Percentiles rank a stretch among this genome's conserved stretches.
These are phyloP conservation scores for Tetrapedia diversipes DNA, from an alignment of 2,888 invertebrate genomes.

Conservation along the genomic window DNA sequence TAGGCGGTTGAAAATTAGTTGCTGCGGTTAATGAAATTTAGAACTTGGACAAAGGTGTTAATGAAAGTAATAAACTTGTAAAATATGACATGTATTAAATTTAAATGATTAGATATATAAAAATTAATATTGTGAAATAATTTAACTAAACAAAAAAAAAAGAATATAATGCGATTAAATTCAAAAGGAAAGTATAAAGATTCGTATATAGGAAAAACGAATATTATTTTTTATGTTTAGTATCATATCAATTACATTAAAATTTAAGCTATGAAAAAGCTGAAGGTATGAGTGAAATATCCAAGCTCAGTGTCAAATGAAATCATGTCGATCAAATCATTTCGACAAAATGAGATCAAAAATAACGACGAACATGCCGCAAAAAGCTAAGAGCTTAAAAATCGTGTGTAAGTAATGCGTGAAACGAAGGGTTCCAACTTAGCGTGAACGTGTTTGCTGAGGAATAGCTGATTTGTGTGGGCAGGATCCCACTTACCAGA, in stretches of 20 bases:
- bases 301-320: conserved; percentile 56
- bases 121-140: not conserved
- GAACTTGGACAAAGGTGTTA: conserved; percentile 16
- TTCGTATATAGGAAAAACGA: conserved; percentile 1
- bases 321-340: conserved; percentile 47
- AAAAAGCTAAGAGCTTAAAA: conserved; percentile 70
- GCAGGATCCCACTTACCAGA: conserved; percentile 92
- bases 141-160: not conserved
- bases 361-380: conserved; percentile 76
- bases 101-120: not conserved
- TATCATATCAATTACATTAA: conserved; percentile 40
- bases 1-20: conserved; percentile 39
- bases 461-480: conserved; percentile 79
- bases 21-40: conserved; percentile 39
- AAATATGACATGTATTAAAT: conserved; percentile 12
- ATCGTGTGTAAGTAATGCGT: conserved; percentile 65
- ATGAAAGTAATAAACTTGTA: conserved; percentile 1
- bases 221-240: conserved; percentile 12
- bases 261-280: conserved; percentile 62
- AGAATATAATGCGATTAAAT: not conserved
- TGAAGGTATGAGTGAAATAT: conserved; percentile 64
- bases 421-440: conserved; percentile 75
- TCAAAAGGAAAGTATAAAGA: not conserved
- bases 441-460: conserved; percentile 79
- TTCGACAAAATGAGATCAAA: conserved; percentile 54